Conservation (phyloP, 2,113 vertebrate genomes). For the Noctilio leporinus region DNA sequence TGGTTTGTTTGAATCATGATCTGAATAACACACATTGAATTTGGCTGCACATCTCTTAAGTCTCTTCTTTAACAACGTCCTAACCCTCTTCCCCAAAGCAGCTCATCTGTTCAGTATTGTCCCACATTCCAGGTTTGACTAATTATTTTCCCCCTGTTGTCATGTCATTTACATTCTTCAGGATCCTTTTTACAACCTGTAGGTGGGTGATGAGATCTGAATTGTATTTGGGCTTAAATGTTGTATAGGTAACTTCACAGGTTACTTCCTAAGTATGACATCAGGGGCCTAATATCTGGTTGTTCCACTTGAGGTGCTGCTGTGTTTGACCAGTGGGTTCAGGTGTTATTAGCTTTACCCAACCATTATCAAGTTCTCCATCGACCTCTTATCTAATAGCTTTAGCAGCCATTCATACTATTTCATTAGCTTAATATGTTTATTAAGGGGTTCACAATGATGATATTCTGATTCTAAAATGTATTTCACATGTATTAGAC, state of each 20-base stretch:
- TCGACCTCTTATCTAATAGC: neutral
- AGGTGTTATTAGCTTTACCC: neutral
- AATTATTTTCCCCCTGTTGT: neutral
- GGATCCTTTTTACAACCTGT: neutral
- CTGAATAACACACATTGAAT: neutral
- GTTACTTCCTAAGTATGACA: neutral
- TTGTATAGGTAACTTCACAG: neutral
- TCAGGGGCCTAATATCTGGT: neutral
- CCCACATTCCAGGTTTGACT: neutral
- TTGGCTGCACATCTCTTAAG: neutral
- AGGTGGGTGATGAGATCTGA: neutral
- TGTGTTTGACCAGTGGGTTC: neutral
- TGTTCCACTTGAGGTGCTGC: neutral
- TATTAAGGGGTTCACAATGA: neutral
- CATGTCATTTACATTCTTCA: neutral
- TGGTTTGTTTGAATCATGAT: neutral
- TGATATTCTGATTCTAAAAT: neutral
- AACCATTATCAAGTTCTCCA: neutral
- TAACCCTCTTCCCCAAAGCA: neutral
- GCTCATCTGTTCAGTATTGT: neutral
- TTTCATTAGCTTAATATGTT: constrained; percentile 18
- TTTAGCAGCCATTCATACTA: neutral
- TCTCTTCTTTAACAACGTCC: neutral
- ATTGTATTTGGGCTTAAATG: neutral
- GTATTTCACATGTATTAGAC: constrained; percentile 20